These are phyloP conservation scores for Cryptocheilus praepositus DNA, from an alignment of 2,888 invertebrate genomes.

Conservation along the genomic window DNA sequence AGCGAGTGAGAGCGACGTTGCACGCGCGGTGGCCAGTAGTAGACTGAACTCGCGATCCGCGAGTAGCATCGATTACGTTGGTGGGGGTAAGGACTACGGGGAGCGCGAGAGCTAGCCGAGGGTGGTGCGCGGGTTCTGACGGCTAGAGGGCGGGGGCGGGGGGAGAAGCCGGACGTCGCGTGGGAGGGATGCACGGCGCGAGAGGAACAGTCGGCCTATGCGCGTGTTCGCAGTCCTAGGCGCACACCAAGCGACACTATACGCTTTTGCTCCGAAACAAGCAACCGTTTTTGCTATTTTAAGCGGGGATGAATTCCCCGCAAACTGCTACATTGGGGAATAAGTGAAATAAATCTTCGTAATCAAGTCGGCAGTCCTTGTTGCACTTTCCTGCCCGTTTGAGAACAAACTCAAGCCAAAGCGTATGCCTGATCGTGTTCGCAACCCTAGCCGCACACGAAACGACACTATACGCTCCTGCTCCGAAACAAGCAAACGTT, in stretches of 20 bases:
- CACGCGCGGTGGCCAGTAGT: conserved; percentile 65
- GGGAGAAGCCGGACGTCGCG: conserved; percentile 22
- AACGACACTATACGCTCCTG: too few species aligned
- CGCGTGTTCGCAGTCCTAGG: conserved; percentile 31
- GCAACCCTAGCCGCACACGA: conserved; percentile 24
- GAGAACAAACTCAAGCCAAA: too few species aligned
- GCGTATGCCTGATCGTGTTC: too few species aligned
- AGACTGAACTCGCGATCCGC: conserved; percentile 67
- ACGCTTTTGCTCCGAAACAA: too few species aligned
- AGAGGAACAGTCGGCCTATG: conserved; percentile 44
- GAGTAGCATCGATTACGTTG: conserved; percentile 68
- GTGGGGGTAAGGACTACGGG: conserved; percentile 61
- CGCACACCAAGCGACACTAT: conserved; percentile 17
- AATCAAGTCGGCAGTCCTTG: too few species aligned
- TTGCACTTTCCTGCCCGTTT: too few species aligned
- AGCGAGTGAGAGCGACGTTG: conserved; percentile 41
- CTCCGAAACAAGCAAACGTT: too few species aligned
- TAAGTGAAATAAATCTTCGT: too few species aligned
- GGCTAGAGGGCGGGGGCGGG: conserved; percentile 8
- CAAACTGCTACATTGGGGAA: too few species aligned
- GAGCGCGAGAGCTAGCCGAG: conserved; percentile 31
- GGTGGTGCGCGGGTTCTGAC: conserved; percentile 25
- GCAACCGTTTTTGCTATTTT: too few species aligned
- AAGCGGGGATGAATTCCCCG: too few species aligned
- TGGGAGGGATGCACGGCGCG: conserved; percentile 18